Evolutionary conservation across 2,113 vertebrate species (phyloP).

Genomic region (Urocynchramus pylzowi): DNA sequence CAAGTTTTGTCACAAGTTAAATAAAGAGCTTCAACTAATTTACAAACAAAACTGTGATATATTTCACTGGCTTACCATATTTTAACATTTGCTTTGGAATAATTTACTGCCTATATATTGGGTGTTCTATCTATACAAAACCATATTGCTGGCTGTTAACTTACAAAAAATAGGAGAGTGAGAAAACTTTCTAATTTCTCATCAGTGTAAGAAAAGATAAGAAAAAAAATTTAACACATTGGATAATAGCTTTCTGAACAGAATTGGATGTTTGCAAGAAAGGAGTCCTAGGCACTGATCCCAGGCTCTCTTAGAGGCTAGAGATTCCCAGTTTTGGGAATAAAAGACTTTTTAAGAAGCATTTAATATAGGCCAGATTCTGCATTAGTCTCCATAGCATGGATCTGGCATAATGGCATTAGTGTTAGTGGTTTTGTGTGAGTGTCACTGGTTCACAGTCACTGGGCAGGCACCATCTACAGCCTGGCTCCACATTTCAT

Average conservation of each 20-base stretch:
- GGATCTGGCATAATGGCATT: neutral
- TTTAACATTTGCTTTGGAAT: neutral
- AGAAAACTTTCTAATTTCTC: constrained; percentile 30
- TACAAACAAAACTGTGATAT: neutral
- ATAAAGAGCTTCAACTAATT: neutral
- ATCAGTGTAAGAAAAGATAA: neutral
- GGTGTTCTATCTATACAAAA: constrained; percentile 7
- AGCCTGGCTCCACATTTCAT: neutral
- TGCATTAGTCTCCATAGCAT: neutral
- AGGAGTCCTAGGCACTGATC: neutral
- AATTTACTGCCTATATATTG: neutral
- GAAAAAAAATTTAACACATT: neutral
- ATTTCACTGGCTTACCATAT: neutral
- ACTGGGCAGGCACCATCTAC: neutral
- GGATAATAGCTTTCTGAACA: constrained; percentile 8
- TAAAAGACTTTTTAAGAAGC: neutral
- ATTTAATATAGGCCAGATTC: neutral
- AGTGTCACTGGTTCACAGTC: neutral
- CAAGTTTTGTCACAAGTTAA: neutral
- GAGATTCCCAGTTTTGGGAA: neutral
- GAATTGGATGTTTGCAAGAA: neutral
- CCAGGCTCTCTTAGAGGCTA: neutral
- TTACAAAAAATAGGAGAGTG: neutral
- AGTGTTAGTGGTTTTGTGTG: neutral
- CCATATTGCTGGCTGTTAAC: constrained; percentile 7